Evolutionary conservation across 2,113 vertebrate species (phyloP).

Genomic region (Dendrocopos noguchii): DNA sequence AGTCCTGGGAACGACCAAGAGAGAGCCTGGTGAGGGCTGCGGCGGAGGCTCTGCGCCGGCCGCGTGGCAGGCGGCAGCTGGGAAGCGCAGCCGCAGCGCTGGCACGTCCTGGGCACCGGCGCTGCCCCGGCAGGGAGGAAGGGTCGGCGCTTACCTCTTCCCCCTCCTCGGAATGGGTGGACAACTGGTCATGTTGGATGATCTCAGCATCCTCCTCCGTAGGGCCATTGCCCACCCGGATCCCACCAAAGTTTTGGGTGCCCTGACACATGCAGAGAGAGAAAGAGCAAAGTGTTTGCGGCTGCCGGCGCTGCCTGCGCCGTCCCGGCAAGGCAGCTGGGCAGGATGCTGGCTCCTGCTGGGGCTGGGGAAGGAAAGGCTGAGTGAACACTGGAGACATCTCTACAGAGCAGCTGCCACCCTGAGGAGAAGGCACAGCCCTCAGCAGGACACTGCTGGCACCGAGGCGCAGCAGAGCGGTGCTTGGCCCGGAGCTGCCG

Average conservation of each 20-base stretch:
- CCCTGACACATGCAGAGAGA: slow-evolving; percentile 82
- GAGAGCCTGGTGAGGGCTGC: not conserved
- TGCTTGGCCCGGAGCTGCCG: not conserved
- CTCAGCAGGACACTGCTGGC: not conserved
- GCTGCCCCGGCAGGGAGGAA: not conserved
- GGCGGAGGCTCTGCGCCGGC: not conserved
- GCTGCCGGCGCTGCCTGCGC: too few species aligned
- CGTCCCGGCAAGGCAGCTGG: not conserved
- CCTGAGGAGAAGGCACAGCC: not conserved
- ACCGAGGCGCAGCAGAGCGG: not conserved
- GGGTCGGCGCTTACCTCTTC: slow-evolving; percentile 86
- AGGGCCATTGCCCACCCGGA: slow-evolving; percentile 97
- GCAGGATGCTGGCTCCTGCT: slow-evolving; percentile 43
- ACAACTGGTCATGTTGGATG: slow-evolving; percentile 97
- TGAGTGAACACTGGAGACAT: not conserved
- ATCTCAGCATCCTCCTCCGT: slow-evolving; percentile 98
- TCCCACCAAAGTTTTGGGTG: slow-evolving; percentile 94
- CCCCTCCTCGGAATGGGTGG: slow-evolving; percentile 91
- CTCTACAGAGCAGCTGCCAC: not conserved
- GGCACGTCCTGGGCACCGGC: not conserved
- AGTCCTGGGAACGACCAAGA: not conserved
- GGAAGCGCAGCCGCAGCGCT: not conserved
- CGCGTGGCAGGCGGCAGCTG: not conserved
- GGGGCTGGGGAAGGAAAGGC: not conserved
- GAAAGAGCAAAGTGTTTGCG: slow-evolving; percentile 73